Percentiles rank a stretch among this genome's conserved stretches.
phyloP scores from a whole-genome alignment of 35 echinoderm and acorn worm genomes.

The Antedon bifida region DNA sequence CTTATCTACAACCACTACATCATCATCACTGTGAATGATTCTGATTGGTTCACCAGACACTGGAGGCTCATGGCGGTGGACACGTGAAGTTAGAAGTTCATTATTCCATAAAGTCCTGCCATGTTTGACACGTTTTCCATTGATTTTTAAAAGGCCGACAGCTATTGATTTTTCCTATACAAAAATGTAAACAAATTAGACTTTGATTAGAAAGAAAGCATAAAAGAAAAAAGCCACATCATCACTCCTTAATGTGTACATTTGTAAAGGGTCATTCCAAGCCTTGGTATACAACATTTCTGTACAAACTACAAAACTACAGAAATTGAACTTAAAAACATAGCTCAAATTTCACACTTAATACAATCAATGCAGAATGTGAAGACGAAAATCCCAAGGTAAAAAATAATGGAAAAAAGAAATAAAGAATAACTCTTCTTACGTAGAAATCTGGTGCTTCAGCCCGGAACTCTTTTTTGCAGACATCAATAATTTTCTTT shows the following conservation, averaged over 20 bases:
- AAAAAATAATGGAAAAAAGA: too few species aligned
- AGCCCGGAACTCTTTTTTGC: slow-evolving; percentile 69
- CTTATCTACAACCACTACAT: slow-evolving; percentile 80
- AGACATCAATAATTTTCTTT: slow-evolving; percentile 62
- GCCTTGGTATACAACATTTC: too few species aligned
- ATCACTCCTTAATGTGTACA: background rate
- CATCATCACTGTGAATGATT: slow-evolving; percentile 41
- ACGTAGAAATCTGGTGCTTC: slow-evolving; percentile 88
- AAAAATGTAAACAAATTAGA: background rate
- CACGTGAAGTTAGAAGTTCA: slow-evolving; percentile 63
- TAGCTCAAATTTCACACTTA: background rate
- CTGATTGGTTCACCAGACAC: slow-evolving; percentile 58
- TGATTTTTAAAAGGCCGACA: slow-evolving; percentile 50
- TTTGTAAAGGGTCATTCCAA: too few species aligned
- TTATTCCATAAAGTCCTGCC: slow-evolving; percentile 50
- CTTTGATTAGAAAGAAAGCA: background rate
- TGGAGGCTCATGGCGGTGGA: slow-evolving; percentile 85
- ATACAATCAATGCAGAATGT: background rate
- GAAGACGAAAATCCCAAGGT: too few species aligned
- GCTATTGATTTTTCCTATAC: slow-evolving; percentile 51
- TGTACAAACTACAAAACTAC: too few species aligned
- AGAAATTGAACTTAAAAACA: too few species aligned
- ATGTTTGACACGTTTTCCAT: slow-evolving; percentile 33
- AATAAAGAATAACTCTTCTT: slow-evolving; percentile 12
- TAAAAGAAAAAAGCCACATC: too few species aligned